These are phyloP conservation scores for Ardeotis arabs DNA, from an alignment of 2,113 vertebrate genomes.

Conservation along the genomic window DNA sequence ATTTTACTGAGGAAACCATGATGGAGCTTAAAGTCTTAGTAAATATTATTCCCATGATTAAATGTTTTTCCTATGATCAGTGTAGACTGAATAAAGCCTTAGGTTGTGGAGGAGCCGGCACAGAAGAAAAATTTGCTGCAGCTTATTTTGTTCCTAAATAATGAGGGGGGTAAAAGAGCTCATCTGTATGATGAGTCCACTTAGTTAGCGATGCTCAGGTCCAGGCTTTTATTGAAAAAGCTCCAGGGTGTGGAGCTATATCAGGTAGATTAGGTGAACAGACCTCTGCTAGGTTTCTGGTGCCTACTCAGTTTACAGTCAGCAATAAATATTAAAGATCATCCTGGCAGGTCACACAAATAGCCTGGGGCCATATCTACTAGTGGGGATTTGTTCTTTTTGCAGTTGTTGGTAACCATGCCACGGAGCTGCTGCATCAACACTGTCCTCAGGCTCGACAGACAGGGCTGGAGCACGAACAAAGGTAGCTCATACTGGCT, in stretches of 20 bases:
- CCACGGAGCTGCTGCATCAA: background rate
- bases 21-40: background rate
- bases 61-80: background rate
- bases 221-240: background rate
- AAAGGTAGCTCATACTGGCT: background rate
- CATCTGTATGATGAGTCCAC: background rate
- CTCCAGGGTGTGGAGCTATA: background rate
- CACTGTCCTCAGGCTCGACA: background rate
- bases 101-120: background rate
- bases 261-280: slow-evolving; percentile 24
- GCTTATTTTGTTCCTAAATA: background rate
- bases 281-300: background rate
- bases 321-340: slow-evolving; percentile 12
- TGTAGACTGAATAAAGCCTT: background rate
- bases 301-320: background rate
- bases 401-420: background rate
- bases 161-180: background rate
- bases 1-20: background rate
- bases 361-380: background rate
- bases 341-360: background rate
- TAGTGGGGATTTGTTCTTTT: background rate
- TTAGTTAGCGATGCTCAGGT: background rate
- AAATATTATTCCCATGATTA: background rate
- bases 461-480: background rate
- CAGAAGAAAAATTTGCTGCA: background rate